These are phyloP conservation scores for Epizoanthus stellaris DNA, from an alignment of 92 coral and sea anemone genomes.

Conservation along the genomic window DNA sequence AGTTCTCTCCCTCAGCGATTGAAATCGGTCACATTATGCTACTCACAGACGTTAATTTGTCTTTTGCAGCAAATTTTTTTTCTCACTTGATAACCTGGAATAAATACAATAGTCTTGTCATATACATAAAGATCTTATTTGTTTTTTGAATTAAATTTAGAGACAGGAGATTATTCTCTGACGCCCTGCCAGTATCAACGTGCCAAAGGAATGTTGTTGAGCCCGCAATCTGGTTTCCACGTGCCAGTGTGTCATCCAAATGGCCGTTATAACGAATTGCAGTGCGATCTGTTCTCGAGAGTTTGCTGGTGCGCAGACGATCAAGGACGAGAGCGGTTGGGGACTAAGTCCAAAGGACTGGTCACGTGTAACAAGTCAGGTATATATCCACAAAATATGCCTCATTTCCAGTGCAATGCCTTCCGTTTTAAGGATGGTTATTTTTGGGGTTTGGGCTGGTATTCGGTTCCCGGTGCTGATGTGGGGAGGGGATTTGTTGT, in stretches of 20 bases:
- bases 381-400: neutral
- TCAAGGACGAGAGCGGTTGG: slow-evolving; percentile 65
- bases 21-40: too few species aligned
- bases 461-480: too few species aligned
- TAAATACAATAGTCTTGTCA: too few species aligned
- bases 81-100: too few species aligned
- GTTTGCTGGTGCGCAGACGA: slow-evolving; percentile 81
- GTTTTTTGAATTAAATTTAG: neutral
- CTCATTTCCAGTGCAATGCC: too few species aligned
- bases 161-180: slow-evolving; percentile 8
- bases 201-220: slow-evolving; percentile 56
- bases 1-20: too few species aligned
- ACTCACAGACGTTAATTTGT: too few species aligned
- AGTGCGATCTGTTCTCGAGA: slow-evolving; percentile 60
- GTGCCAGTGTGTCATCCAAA: slow-evolving; percentile 70
- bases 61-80: too few species aligned
- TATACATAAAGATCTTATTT: neutral
- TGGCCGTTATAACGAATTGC: slow-evolving; percentile 74
- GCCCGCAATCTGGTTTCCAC: slow-evolving; percentile 48
- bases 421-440: too few species aligned
- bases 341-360: slow-evolving; percentile 66
- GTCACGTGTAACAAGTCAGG: slow-evolving; percentile 52
- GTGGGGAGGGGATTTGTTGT: too few species aligned
- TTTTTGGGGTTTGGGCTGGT: too few species aligned
- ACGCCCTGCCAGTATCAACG: slow-evolving; percentile 84